Base-by-base conservation (phyloP, 2,888 invertebrate genomes). In the Agonopterix subpropinquella region DNA sequence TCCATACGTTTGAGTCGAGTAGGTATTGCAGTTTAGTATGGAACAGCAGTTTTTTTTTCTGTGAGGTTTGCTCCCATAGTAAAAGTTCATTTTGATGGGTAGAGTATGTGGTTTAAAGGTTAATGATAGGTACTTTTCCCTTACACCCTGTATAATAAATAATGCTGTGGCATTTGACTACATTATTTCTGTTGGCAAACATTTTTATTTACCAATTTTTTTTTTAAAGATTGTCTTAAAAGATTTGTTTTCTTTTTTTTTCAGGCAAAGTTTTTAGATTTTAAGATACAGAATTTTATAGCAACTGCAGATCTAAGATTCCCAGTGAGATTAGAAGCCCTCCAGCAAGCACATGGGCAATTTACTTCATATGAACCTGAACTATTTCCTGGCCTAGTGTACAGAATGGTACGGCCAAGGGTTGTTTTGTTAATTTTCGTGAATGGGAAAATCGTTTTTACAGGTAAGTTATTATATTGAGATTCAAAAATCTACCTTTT, bases 351-450 rank as follows among this genome's bases (percentile, higher is more conserved):
- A 57, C 96, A 92, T 80, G 94, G 91, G 28, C 95, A 92, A 78
- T 95, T 92, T 70, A 91, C 91, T 53, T 95, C 96, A 47, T 99
- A 99, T 73, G 99, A 99, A 79, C 99, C 99, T 0, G 99, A 99
- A 83, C 86, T 99, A 49, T 99, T 99, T 83, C 98, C 99, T 7
- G 99, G 99, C n/a, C 90, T 99, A 36, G 97, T 99, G 50, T 99
- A 99, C 78, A 91, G 99, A 65, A 96, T 99, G 97, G 96, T 99
- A 41, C 95, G 96, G 67, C 99, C 99, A 0, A 92, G 97, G 59
- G 94, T 99, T 58, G 99, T 99, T n/a, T 85, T 99, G 55, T 89
- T 99, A 9, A 98, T 99, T 77, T 99, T 99, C 89, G 99, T 99
- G 1, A 99, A 98, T 78, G 99, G 99, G 49, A 99, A 99, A 91